Base-by-base conservation (phyloP, 1,140 invertebrate species). In the Melitaea cinxia region DNA sequence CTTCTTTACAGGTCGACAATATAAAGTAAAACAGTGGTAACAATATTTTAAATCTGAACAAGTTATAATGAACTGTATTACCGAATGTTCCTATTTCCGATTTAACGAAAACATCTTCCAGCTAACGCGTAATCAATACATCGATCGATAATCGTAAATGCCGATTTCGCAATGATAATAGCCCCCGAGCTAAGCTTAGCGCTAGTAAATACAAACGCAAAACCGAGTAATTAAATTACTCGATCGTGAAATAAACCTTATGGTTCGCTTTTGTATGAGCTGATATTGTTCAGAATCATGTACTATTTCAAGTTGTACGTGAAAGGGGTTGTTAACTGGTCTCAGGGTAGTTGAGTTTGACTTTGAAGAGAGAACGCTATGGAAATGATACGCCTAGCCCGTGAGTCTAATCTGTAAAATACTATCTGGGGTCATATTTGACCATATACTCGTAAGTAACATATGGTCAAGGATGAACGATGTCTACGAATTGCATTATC, bases 301-400 rank as follows among this genome's bases (percentile, higher is more conserved):
- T 47, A 47, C 9, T 47, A 47, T 23, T n/a, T 21, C 12, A 23
- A 19, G 6, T 23, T 23, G n/a, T 47, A 47, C 19, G 19, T 24
- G 19, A 24, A 47, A 47, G 19, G 19, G 42, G 42, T 10, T 47
- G 42, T 42, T 17, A 42, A 42, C 14, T 42, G 15, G 37, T 42
- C 17, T 47, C 10, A 47, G 19, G 42, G 19, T 23, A 9, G 19
- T 12, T 4, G 14, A 24, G 19, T 19, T 47, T 47, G n/a, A 9
- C 19, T 47, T 23, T 23, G 19, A 47, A 3, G 7, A n/a, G 4
- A 15, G 17, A 10, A 9, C 17, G 3, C 0, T 10, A 17, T 47
- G 10, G 19, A 47, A 23, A 4, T 47, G 42, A n/a, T 10, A 15
- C 10, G 10, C 2, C 10, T 35, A 1, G 6, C 4, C 15, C 15